These are phyloP conservation scores for Tetranychus piercei DNA, from an alignment of 2,888 invertebrate species.

Conservation along the genomic window DNA sequence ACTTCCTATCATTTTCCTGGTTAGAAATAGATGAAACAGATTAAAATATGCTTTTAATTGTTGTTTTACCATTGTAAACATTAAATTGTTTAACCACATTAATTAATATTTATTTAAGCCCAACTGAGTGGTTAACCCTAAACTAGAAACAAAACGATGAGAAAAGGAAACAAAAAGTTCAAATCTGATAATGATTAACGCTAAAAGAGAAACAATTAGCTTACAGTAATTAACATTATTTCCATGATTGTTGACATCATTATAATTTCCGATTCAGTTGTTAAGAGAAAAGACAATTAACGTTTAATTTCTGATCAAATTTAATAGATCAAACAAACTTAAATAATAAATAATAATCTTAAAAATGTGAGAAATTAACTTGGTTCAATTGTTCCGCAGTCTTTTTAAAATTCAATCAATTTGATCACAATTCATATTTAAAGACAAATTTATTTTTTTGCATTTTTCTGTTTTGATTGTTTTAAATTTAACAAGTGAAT, in stretches of 20 bases:
- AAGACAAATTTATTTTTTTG: neutral
- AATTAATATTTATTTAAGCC: neutral
- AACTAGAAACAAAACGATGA: neutral
- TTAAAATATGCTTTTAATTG: neutral
- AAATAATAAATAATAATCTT: neutral
- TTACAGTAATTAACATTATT: neutral
- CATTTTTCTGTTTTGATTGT: no score
- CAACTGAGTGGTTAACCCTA: neutral
- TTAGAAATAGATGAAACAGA: neutral
- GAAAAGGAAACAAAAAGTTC: neutral
- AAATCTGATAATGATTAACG: neutral
- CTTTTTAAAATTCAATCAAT: neutral
- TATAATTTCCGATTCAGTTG: no score
- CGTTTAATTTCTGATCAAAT: neutral
- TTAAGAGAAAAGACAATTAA: neutral
- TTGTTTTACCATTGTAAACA: neutral
- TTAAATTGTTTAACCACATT: neutral
- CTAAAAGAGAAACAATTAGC: neutral
- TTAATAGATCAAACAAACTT: no score
- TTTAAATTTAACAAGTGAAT: no score
- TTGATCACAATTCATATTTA: neutral
- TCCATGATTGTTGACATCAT: no score
- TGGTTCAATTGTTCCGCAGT: neutral
- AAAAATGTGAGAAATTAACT: neutral
- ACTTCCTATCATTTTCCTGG: no score